Evolutionary conservation across 1,140 invertebrate species (phyloP).

Genomic region (Latrodectus geometricus): DNA sequence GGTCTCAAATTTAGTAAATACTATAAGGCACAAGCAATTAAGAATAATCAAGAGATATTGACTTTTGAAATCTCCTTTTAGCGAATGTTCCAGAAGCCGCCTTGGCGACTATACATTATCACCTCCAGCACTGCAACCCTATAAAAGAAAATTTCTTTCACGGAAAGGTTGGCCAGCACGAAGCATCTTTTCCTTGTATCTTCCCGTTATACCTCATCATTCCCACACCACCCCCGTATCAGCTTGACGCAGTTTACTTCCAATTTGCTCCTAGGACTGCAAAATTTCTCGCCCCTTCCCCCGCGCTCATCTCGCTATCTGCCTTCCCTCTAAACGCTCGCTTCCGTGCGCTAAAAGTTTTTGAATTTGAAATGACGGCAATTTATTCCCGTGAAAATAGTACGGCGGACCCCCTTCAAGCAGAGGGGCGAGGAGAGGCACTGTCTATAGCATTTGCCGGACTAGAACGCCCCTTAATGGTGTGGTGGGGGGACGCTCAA

Average conservation of each 20-base stretch:
- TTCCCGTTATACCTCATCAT: background rate
- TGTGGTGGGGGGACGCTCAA: slow-evolving; percentile 22
- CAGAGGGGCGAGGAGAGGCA: background rate
- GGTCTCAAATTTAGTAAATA: too few species aligned
- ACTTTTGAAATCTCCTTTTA: too few species aligned
- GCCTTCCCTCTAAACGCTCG: slow-evolving; percentile 46
- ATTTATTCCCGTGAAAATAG: slow-evolving; percentile 45
- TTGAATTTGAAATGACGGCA: slow-evolving; percentile 62
- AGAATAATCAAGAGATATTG: too few species aligned
- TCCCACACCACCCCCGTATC: background rate
- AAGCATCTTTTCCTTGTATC: slow-evolving; percentile 27
- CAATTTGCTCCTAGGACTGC: slow-evolving; percentile 51
- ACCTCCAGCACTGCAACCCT: slow-evolving; percentile 42
- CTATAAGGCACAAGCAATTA: too few species aligned
- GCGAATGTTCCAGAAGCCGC: background rate
- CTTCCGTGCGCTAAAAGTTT: slow-evolving; percentile 61
- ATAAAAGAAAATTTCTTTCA: slow-evolving; percentile 45
- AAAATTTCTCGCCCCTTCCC: slow-evolving; percentile 16
- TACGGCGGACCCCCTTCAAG: background rate
- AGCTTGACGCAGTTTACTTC: slow-evolving; percentile 59
- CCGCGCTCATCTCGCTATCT: slow-evolving; percentile 28
- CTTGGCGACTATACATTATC: slow-evolving; percentile 45
- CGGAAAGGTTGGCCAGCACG: slow-evolving; percentile 43
- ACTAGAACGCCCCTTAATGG: slow-evolving; percentile 41
- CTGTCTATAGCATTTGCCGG: background rate